These are phyloP conservation scores for Ennomos quercinarius DNA, from an alignment of 2,888 invertebrate genomes.

Conservation along the genomic window DNA sequence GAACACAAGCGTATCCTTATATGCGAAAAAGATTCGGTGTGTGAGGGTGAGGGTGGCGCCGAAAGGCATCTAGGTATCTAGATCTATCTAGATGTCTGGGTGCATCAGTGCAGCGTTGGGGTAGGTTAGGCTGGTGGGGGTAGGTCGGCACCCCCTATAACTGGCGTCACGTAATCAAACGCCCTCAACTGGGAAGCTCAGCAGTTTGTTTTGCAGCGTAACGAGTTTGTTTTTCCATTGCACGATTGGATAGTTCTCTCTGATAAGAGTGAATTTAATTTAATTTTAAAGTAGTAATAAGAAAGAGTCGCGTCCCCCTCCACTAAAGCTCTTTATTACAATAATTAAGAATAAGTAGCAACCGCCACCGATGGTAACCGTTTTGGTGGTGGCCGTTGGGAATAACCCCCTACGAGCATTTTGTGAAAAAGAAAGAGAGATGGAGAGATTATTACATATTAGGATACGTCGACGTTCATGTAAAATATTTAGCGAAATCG, in stretches of 20 bases:
- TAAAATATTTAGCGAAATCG: no score
- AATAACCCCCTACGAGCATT: no score
- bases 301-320: background rate
- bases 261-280: constrained; percentile 17
- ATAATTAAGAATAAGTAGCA: no score
- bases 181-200: constrained; percentile 44
- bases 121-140: constrained; percentile 68
- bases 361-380: no score
- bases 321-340: no score
- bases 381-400: no score
- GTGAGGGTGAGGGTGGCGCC: constrained; percentile 48
- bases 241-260: constrained; percentile 24
- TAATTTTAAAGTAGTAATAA: background rate
- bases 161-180: constrained; percentile 70
- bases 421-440: no score
- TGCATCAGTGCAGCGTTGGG: constrained; percentile 79
- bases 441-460: no score
- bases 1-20: constrained; percentile 9
- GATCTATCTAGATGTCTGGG: constrained; percentile 69
- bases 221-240: constrained; percentile 54
- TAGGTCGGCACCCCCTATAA: constrained; percentile 52
- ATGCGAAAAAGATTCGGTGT: constrained; percentile 25
- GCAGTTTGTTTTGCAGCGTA: constrained; percentile 54
- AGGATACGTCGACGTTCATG: no score
- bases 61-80: constrained; percentile 53